Conservation (phyloP, 2,797 vertebrate species). For the Strix occidentalis region DNA sequence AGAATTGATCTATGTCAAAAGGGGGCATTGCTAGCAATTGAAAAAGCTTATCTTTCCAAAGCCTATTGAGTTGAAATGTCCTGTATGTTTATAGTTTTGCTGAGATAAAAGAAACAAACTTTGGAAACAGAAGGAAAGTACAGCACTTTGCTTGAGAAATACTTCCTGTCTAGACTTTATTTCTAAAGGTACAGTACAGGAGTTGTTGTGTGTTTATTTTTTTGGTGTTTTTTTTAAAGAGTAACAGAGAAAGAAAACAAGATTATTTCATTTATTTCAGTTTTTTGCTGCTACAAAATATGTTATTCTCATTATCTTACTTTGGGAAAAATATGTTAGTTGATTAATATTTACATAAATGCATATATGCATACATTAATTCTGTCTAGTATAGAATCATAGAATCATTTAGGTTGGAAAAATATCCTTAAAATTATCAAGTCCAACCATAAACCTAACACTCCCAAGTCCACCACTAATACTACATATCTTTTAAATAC, state of each 20-base stretch:
- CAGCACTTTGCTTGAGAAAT: not conserved
- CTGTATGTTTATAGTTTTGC: not conserved
- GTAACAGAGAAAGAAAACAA: not conserved
- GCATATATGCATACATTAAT: not conserved
- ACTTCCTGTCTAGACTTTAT: not conserved
- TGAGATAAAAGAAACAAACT: not conserved
- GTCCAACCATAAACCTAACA: not conserved
- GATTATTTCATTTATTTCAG: not conserved
- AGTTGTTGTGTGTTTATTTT: not conserved
- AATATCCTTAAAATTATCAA: not conserved
- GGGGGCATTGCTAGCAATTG: not conserved
- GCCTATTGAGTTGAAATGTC: not conserved
- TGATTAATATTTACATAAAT: not conserved
- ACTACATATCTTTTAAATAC: not conserved
- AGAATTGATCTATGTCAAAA: not conserved
- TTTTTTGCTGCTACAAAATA: not conserved
- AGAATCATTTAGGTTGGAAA: not conserved
- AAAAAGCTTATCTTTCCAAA: slow-evolving; percentile 10
- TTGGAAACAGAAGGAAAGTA: not conserved
- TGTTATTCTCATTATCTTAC: not conserved
- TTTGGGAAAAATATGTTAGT: not conserved
- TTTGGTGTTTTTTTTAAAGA: not conserved
- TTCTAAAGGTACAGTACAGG: not conserved
- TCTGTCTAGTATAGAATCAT: not conserved
- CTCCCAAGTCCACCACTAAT: not conserved